Conservation (phyloP, 2,888 invertebrate genomes). For the Nycteola revayana region DNA sequence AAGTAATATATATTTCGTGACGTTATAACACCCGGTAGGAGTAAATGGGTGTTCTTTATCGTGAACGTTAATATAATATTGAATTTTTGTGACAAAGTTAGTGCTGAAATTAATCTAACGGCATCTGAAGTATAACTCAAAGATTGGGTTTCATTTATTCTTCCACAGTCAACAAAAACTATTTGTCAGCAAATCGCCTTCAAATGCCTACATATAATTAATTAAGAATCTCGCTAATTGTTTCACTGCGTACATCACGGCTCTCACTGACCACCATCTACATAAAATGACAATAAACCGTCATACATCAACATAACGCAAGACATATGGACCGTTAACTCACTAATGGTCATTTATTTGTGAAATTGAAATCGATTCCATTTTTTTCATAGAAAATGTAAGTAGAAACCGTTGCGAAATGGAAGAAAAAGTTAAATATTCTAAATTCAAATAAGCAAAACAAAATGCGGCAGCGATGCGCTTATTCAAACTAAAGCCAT, state of each 20-base stretch:
- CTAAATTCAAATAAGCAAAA: too few relatives aligned
- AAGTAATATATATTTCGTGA: too few relatives aligned
- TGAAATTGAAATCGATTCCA: slow-evolving; percentile 24
- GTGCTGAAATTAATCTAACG: too few relatives aligned
- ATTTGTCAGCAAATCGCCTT: slow-evolving; percentile 12
- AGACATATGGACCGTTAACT: slow-evolving; percentile 35
- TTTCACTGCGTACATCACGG: slow-evolving; percentile 26
- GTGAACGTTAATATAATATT: too few relatives aligned
- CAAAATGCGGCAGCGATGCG: too few relatives aligned
- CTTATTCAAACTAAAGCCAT: too few relatives aligned
- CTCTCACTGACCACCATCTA: slow-evolving; percentile 38
- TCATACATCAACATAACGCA: slow-evolving; percentile 32
- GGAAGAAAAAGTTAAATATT: slow-evolving; percentile 4
- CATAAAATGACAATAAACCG: slow-evolving; percentile 42
- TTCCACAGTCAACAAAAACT: neutral
- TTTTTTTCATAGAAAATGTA: slow-evolving; percentile 20
- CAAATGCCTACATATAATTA: slow-evolving; percentile 33
- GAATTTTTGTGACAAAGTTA: too few relatives aligned
- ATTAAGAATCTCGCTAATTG: slow-evolving; percentile 35
- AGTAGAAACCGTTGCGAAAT: slow-evolving; percentile 18
- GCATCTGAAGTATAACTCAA: too few relatives aligned
- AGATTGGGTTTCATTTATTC: too few relatives aligned
- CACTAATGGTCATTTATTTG: slow-evolving; percentile 16
- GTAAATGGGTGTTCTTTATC: too few relatives aligned
- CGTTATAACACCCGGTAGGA: too few relatives aligned